These are phyloP conservation scores for Neoarius graeffei DNA, from an alignment of 2,113 vertebrate species.

Conservation along the genomic window DNA sequence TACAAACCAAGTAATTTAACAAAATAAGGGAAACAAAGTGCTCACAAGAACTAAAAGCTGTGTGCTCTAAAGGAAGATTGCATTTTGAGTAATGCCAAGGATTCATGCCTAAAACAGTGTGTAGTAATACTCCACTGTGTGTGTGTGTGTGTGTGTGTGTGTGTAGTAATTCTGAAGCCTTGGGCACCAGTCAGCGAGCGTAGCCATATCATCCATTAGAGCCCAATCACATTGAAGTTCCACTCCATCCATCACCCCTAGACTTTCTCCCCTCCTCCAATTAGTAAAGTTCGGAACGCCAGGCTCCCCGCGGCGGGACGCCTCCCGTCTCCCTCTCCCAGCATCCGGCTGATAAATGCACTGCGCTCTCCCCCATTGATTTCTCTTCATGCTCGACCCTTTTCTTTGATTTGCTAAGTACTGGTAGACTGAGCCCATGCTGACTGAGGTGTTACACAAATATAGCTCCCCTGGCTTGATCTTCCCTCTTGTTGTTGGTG, in stretches of 20 bases:
- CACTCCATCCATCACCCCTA: constrained; percentile 51
- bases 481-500: constrained; percentile 40
- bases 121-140: background rate
- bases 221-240: constrained; percentile 52
- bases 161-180: constrained; percentile 44
- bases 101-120: constrained; percentile 21
- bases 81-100: constrained; percentile 26
- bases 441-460: constrained; percentile 51
- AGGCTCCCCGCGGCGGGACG: constrained; percentile 49
- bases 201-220: constrained; percentile 58
- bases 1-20: constrained; percentile 38
- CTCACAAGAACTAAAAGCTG: constrained; percentile 15
- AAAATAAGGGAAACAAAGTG: constrained; percentile 38
- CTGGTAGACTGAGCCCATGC: constrained; percentile 52
- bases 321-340: constrained; percentile 56
- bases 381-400: constrained; percentile 65
- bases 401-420: constrained; percentile 72
- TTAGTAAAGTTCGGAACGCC: constrained; percentile 56
- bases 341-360: constrained; percentile 63
- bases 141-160: constrained; percentile 27
- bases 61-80: constrained; percentile 3
- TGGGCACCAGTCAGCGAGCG: constrained; percentile 38
- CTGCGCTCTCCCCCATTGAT: constrained; percentile 67
- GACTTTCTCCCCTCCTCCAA: constrained; percentile 52
- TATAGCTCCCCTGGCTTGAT: constrained; percentile 25